Evolutionary conservation across 2,113 vertebrate genomes (phyloP).

Genomic region (Madoqua kirkii): DNA sequence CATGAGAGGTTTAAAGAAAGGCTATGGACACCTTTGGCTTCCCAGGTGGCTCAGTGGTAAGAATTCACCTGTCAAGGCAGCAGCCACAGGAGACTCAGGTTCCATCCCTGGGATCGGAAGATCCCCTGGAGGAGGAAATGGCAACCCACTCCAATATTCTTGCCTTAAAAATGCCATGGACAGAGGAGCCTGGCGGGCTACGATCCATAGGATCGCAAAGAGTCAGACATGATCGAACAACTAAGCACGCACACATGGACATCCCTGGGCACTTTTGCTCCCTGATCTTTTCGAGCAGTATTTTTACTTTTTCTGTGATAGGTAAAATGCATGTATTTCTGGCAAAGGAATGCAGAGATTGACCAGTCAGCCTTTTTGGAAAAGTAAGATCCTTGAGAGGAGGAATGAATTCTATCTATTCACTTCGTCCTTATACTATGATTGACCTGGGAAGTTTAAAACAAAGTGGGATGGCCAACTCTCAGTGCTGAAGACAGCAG

Average conservation of each 20-base stretch:
- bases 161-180: background rate
- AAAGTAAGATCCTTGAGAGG: background rate
- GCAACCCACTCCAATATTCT: background rate
- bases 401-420: background rate
- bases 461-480: background rate
- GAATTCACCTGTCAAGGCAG: background rate
- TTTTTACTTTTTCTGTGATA: background rate
- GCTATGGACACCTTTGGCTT: background rate
- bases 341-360: background rate
- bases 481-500: background rate
- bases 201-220: too few species aligned
- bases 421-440: background rate
- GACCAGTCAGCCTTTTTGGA: background rate
- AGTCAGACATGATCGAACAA: background rate
- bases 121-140: background rate
- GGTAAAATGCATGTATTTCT: background rate
- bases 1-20: background rate
- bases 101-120: background rate
- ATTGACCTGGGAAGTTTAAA: background rate
- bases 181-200: background rate
- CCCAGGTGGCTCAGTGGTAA: background rate
- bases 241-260: fast-evolving
- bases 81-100: background rate
- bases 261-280: background rate
- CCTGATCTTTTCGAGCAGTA: background rate